phyloP scores from a whole-genome alignment of 2,888 invertebrate genomes.

The Drosophila tripunctata region DNA sequence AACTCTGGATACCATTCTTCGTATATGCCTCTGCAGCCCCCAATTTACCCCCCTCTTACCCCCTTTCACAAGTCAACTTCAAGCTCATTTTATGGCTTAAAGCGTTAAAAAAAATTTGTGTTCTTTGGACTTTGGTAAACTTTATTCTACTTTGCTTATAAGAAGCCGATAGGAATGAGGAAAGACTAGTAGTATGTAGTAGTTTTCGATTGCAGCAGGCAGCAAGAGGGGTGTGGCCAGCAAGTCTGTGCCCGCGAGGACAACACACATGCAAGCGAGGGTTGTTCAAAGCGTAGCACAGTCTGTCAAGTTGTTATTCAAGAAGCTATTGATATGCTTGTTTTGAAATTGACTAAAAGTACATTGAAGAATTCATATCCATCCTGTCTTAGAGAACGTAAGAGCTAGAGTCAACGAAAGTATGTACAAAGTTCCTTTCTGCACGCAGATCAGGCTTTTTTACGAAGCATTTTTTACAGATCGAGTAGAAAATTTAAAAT shows the following conservation, averaged over 20 bases:
- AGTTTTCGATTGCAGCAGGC: not conserved
- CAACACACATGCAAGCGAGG: slow-evolving; percentile 11
- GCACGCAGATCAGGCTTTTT: too few species aligned
- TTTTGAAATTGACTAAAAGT: too few species aligned
- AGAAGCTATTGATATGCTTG: too few species aligned
- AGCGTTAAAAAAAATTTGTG: slow-evolving; percentile 31
- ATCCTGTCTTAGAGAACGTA: too few species aligned
- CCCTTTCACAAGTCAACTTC: not conserved
- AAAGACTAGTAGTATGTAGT: not conserved
- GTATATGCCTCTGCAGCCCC: not conserved
- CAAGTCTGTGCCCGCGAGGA: slow-evolving; percentile 37
- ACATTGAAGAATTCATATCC: too few species aligned
- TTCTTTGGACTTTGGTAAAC: slow-evolving; percentile 34
- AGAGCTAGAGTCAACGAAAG: too few species aligned
- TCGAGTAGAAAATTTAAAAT: too few species aligned
- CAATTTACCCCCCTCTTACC: not conserved
- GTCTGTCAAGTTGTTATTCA: too few species aligned
- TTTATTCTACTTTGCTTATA: slow-evolving; percentile 40
- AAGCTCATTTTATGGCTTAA: slow-evolving; percentile 41
- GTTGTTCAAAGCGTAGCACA: too few species aligned
- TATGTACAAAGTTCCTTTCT: too few species aligned
- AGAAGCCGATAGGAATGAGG: not conserved
- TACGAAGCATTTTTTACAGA: too few species aligned
- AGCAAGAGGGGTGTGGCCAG: not conserved
- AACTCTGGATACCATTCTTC: not conserved